Evolutionary conservation across 2,797 vertebrate genomes (phyloP).

Genomic region (Micrastur ruficollis): DNA sequence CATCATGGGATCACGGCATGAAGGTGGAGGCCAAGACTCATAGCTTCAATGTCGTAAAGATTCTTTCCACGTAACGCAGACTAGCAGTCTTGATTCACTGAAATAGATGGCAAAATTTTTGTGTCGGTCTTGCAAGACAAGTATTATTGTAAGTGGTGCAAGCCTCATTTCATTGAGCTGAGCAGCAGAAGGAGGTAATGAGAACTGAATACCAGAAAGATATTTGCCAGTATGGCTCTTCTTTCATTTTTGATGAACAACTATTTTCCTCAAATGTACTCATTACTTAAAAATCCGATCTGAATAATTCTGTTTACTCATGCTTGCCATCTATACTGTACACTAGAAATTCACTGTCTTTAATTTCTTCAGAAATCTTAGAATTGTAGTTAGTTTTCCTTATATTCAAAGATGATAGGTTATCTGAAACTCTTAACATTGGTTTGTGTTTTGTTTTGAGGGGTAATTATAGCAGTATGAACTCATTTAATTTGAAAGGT

Average conservation of each 20-base stretch:
- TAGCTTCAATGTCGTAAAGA: rapidly evolving
- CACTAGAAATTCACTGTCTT: neutral
- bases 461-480: neutral
- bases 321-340: neutral
- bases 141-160: neutral
- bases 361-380: neutral
- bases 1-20: neutral
- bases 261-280: neutral
- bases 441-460: neutral
- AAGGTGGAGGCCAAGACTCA: neutral
- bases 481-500: neutral
- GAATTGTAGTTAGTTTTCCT: neutral
- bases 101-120: neutral
- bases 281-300: neutral
- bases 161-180: neutral
- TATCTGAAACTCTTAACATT: neutral
- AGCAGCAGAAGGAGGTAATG: neutral
- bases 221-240: neutral
- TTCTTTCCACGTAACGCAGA: neutral
- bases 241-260: neutral
- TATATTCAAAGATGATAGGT: neutral
- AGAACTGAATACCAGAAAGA: neutral
- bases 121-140: neutral
- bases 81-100: neutral
- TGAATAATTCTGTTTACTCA: conserved; percentile 8